Evolutionary conservation across 2,797 vertebrate species (phyloP).

Genomic region (Spizella passerina): DNA sequence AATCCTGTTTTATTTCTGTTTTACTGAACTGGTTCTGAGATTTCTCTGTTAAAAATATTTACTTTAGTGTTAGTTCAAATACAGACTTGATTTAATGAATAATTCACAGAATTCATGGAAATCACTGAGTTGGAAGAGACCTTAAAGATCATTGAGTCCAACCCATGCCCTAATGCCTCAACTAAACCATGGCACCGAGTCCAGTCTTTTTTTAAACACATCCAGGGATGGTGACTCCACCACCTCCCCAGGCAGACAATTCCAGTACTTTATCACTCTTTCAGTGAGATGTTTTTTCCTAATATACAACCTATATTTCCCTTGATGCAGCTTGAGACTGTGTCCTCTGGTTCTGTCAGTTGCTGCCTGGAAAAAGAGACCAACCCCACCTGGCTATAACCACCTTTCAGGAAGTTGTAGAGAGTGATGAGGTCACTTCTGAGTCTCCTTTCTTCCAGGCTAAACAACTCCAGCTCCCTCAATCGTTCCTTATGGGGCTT

Average conservation of each 20-base stretch:
- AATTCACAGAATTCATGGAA: neutral
- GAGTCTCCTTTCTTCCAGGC: neutral
- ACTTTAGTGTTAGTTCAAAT: neutral
- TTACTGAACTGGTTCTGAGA: neutral
- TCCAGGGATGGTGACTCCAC: neutral
- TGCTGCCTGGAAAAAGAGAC: neutral
- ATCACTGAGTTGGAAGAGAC: neutral
- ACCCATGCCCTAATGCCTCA: neutral
- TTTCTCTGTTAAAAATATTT: neutral
- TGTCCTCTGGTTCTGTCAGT: neutral
- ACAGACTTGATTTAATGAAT: neutral
- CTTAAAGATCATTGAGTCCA: neutral
- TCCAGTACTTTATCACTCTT: neutral
- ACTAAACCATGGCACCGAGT: neutral
- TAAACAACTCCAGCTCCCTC: neutral
- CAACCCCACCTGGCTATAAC: neutral
- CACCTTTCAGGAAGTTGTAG: neutral
- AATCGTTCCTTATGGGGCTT: neutral
- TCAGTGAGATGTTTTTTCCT: neutral
- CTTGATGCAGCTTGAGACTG: neutral
- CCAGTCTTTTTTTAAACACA: neutral
- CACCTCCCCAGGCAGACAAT: neutral
- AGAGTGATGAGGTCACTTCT: neutral
- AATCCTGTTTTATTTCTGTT: neutral
- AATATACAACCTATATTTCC: neutral